Evolutionary conservation across 2,797 vertebrate genomes (phyloP).

Genomic region (Chromis chromis): DNA sequence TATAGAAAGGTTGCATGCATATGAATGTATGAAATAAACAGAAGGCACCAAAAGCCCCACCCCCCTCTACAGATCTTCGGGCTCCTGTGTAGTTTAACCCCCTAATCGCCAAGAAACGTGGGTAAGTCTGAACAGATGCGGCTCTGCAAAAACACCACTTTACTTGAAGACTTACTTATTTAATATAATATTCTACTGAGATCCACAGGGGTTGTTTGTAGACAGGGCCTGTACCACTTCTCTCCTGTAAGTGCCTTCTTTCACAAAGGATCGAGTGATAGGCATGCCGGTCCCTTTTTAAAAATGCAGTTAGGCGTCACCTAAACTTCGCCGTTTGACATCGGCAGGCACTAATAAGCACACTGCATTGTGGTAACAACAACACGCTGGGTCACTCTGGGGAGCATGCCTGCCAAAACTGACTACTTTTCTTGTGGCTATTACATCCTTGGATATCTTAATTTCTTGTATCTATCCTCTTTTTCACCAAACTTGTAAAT

Average conservation of each 20-base stretch:
- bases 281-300: slow-evolving; percentile 75
- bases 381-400: slow-evolving; percentile 52
- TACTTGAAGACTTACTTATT: slow-evolving; percentile 68
- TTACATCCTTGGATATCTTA: slow-evolving; percentile 62
- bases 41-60: slow-evolving; percentile 68
- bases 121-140: slow-evolving; percentile 24
- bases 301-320: slow-evolving; percentile 62
- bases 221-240: slow-evolving; percentile 65
- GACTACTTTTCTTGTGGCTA: slow-evolving; percentile 55
- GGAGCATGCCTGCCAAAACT: slow-evolving; percentile 73
- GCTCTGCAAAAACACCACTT: slow-evolving; percentile 41
- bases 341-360: slow-evolving; percentile 64
- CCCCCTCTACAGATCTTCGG: slow-evolving; percentile 21
- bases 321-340: slow-evolving; percentile 41
- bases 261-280: slow-evolving; percentile 74
- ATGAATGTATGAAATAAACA: slow-evolving; percentile 77
- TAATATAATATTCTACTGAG: slow-evolving; percentile 42
- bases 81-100: slow-evolving; percentile 46
- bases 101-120: slow-evolving; percentile 48
- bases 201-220: slow-evolving; percentile 57
- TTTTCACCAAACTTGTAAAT: slow-evolving; percentile 80
- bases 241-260: slow-evolving; percentile 87
- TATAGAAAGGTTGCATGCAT: slow-evolving; percentile 76
- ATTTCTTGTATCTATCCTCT: slow-evolving; percentile 74
- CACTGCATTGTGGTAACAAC: slow-evolving; percentile 69